Conservation (phyloP, 2,888 invertebrate genomes). For the Rotaria magnacalcarata region DNA sequence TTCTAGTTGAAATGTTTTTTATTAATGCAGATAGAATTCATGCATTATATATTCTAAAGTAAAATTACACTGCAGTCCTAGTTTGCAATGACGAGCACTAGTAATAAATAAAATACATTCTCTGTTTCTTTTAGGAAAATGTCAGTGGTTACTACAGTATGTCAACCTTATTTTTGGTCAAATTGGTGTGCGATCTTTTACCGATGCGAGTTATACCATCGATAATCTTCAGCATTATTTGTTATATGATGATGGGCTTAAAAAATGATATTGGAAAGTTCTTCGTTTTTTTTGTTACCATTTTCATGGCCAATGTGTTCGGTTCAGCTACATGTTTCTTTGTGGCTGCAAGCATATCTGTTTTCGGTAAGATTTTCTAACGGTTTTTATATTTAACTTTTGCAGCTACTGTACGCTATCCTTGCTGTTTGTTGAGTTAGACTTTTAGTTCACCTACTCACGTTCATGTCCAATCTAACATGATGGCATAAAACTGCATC, state of each 20-base stretch:
- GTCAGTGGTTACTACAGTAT: slow-evolving; percentile 58
- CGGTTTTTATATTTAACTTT: no score
- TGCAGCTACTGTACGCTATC: no score
- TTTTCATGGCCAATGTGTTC: not conserved
- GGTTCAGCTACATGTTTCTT: not conserved
- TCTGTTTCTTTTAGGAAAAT: slow-evolving; percentile 50
- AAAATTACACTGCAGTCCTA: no score
- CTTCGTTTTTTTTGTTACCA: not conserved
- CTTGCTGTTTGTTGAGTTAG: no score
- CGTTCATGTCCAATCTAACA: no score
- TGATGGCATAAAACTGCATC: no score
- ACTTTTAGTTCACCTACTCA: no score
- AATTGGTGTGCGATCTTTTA: slow-evolving; percentile 56
- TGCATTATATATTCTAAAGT: no score
- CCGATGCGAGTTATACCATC: slow-evolving; percentile 55
- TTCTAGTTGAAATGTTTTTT: no score
- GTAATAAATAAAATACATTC: not conserved
- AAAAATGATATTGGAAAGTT: not conserved
- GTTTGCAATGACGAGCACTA: no score
- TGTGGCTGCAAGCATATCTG: not conserved
- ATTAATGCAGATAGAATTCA: no score
- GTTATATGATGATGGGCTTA: slow-evolving; percentile 55
- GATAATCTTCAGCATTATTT: slow-evolving; percentile 52
- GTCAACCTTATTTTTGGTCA: slow-evolving; percentile 56
- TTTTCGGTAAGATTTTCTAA: not conserved